A percentile compares a stretch with the other conserved stretches of the same genome.
These are phyloP conservation scores for Pelmatolapia mariae DNA, from an alignment of 2,113 vertebrate species.

Conservation along the genomic window DNA sequence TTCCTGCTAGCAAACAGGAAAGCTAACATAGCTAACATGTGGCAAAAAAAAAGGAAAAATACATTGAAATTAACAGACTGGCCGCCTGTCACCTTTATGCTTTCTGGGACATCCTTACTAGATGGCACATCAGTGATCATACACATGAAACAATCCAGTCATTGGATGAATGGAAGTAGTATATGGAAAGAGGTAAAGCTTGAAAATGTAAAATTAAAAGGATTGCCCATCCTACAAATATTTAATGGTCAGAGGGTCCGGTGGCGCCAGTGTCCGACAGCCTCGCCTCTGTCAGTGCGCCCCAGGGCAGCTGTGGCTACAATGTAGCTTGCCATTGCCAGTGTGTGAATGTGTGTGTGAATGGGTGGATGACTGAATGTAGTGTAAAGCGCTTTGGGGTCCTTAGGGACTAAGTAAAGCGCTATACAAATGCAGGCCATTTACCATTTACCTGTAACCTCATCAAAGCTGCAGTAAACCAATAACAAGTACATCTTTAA, in stretches of 20 bases:
- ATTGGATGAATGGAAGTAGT: neutral
- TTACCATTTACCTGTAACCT: neutral
- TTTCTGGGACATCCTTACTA: neutral
- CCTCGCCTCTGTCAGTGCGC: no score
- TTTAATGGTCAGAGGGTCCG: no score
- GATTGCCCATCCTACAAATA: neutral
- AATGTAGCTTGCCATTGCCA: no score
- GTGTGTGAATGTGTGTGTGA: no score
- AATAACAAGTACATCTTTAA: neutral
- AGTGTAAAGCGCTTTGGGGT: no score
- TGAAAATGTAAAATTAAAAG: neutral
- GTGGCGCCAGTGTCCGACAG: no score
- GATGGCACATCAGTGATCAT: neutral
- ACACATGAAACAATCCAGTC: neutral
- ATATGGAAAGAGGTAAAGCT: neutral
- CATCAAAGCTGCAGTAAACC: neutral
- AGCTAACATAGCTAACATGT: neutral
- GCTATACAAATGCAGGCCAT: no score
- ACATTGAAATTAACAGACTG: neutral
- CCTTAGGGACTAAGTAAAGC: no score
- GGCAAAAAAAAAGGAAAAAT: neutral
- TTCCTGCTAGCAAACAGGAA: neutral
- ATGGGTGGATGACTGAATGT: no score
- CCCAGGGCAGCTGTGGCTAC: no score
- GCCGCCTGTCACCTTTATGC: neutral